Base-by-base conservation (phyloP, 2,888 invertebrate genomes). In the Nemoura dubitans region DNA sequence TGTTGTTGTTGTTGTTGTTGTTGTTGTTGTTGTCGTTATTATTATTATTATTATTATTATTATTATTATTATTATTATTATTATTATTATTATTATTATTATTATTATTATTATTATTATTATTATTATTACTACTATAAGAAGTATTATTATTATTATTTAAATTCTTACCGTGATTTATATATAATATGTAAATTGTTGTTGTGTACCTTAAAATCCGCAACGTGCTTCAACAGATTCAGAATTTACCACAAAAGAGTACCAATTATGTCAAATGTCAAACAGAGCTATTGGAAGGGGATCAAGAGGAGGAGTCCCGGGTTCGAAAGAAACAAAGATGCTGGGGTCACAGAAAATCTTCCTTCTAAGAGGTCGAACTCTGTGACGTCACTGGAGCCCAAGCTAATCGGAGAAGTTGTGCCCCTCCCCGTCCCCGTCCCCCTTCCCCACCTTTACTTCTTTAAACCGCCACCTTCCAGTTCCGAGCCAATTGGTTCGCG, bases 361-460 rank as follows among this genome's bases (percentile, higher is more conserved):
- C 91, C 91, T 91, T 91, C 91, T 91, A 91, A 90, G 91, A 91
- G 91, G 91, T 91, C 90, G 91, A 90, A 89, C 90, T 88, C 89
- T 86, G 87, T 89, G 89, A 89, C 89, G 89, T 89, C 89, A 89
- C 77, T 84, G 86, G 43, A 85, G 77, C 86, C 84, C 77, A 87
- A 88, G 88, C 89, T 89, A 89, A 89, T 89, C 88, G 89, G 88
- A 88, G 89, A 88, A 87, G 87, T 86, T 86, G 87, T 77, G 77
- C 86, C 83, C 88, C 87, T 87, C 88, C 87, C 86, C 87, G 76
- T 85, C 83, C 86, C 83, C 86, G 86, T 87, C 87, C 86, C 87
- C 86, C 83, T 87, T 87, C 88, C 87, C 86, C 87, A 81, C 86
- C 87, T 27, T 86, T 83, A 86, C 87, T 86, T 86, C 84, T 86